Evolutionary conservation across 2,888 invertebrate genomes (phyloP).

Genomic region (Hofmannophila pseudospretella): DNA sequence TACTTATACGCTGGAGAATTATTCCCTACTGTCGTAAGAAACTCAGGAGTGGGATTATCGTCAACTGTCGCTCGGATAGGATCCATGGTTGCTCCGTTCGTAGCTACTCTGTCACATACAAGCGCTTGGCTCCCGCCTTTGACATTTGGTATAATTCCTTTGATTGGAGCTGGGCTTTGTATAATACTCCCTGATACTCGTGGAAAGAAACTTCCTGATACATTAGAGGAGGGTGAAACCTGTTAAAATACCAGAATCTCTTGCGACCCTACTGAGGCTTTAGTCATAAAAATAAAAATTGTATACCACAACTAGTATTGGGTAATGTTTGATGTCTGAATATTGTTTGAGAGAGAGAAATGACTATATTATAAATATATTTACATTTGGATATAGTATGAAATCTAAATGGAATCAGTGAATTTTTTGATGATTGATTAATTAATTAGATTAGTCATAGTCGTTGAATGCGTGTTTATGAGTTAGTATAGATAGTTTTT

Average conservation of each 20-base stretch:
- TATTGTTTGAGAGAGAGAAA: no score
- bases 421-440: no score
- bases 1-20: conserved; percentile 93
- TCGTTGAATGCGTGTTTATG: no score
- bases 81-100: conserved; percentile 90
- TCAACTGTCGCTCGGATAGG: conserved; percentile 92
- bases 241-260: conserved; percentile 18
- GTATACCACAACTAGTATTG: no score
- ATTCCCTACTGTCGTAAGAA: conserved; percentile 93
- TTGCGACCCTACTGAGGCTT: not conserved
- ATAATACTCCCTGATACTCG: conserved; percentile 87
- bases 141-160: conserved; percentile 83
- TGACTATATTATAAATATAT: no score
- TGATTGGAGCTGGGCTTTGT: conserved; percentile 82
- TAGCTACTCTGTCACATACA: conserved; percentile 81
- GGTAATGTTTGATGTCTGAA: no score
- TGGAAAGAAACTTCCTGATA: conserved; percentile 86
- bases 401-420: no score
- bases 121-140: conserved; percentile 82
- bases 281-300: no score
- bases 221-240: conserved; percentile 87
- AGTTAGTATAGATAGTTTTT: no score
- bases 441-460: no score
- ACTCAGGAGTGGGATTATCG: conserved; percentile 90
- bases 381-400: no score